Evolutionary conservation across 2,888 invertebrate genomes (phyloP).

Genomic region (Lepetodrilus schrolli): DNA sequence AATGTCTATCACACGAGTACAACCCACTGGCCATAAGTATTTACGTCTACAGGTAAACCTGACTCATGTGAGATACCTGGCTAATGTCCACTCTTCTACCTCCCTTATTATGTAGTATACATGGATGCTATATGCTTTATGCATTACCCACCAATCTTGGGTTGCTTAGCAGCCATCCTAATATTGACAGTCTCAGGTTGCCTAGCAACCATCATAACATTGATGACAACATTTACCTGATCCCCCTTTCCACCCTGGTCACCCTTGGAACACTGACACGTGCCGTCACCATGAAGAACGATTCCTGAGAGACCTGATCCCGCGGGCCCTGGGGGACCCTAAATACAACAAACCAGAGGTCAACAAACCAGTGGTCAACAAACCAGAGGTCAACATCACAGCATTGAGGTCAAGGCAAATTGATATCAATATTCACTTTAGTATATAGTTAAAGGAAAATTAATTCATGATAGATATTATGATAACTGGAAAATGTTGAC

Average conservation of each 20-base stretch:
- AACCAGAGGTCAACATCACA: not conserved
- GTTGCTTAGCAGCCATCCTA: too few species aligned
- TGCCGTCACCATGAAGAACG: slow-evolving; percentile 47
- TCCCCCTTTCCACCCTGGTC: slow-evolving; percentile 94
- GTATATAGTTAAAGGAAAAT: not conserved
- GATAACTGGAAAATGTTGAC: not conserved
- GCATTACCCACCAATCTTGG: too few species aligned
- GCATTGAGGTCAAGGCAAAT: not conserved
- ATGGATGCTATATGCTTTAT: too few species aligned
- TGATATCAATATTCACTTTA: not conserved
- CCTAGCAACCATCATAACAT: too few species aligned
- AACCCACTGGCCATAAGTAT: too few species aligned
- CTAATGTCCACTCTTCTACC: too few species aligned
- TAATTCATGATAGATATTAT: not conserved
- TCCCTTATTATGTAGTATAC: too few species aligned
- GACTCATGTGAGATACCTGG: too few species aligned
- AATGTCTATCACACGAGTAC: too few species aligned
- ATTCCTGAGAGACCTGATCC: slow-evolving; percentile 79
- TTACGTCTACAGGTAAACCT: too few species aligned
- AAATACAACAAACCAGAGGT: not conserved
- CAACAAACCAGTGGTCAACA: not conserved
- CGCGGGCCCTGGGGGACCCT: slow-evolving; percentile 81
- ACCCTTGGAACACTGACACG: slow-evolving; percentile 83
- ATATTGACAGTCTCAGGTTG: too few species aligned
- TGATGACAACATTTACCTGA: slow-evolving; percentile 79